Evolutionary conservation across 2,113 vertebrate genomes (phyloP), one percentile per base, ranked within the genome.

Genomic region (Eurypyga helias): DNA sequence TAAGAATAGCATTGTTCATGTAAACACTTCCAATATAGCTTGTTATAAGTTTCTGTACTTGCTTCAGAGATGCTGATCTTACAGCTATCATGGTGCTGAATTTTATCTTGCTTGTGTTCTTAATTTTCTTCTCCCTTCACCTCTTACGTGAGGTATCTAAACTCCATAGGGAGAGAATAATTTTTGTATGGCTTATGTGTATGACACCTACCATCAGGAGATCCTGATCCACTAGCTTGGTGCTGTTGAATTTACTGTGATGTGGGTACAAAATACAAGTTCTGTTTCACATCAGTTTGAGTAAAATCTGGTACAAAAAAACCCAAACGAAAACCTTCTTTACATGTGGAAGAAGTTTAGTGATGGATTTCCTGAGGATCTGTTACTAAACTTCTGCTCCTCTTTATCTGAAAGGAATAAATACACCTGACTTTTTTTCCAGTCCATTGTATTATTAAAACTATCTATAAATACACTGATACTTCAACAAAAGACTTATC

Each of bases 101-200:
- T 85, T 38, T 65, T 55, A 33, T 8, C 61, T 45, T 60, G 26
- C 38, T 54, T 29, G 7, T 46, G 17, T 7, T 61, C 87, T 67
- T 76, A 33, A 82, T 79, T 87, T 38, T 34, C 28, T 58, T 62
- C 52, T 64, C 29, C 55, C 11, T 87, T 82, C 13, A n/a, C 12
- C 20, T 79, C 11, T 46, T 61, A 34, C 23, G 34, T n/a, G 33
- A 55, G 58, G 58, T 21, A 20, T 43, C 24, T 55, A 76, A 67
- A 58, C 43, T 58, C 43, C 43, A 0, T 20, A 21, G 0, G 2
- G 36, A 29, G 7, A 64, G 8, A 52, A 43, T 36, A 23, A 46
- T 58, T 79, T 83, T 29, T 46, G 15, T 28, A 4, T 43, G 34
- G 13, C 2, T 52, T 38, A 3, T 6, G 31, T 33, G 34, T 28